phyloP scores from a whole-genome alignment of 2,113 vertebrate genomes.

The Aspiorhynchus laticeps region DNA sequence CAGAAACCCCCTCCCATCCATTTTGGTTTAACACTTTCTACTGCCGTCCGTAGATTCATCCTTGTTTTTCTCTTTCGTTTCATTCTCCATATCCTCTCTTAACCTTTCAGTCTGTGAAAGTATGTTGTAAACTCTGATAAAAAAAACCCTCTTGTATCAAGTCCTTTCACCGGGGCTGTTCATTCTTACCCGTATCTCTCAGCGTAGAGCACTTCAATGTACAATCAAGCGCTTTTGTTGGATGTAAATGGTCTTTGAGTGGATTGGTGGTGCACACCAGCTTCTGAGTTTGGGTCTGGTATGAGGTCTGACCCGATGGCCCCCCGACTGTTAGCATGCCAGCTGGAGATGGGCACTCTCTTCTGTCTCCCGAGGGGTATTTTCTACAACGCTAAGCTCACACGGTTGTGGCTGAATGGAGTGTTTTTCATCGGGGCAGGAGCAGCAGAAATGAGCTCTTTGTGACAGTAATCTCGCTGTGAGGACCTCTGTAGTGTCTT shows the following conservation, averaged over 20 bases:
- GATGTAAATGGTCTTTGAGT: conserved; percentile 20
- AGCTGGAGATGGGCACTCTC: conserved; percentile 38
- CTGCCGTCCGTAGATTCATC: background rate
- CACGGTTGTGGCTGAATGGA: conserved; percentile 35
- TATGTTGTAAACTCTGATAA: conserved; percentile 31
- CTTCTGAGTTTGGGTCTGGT: conserved; percentile 17
- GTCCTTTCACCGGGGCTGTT: background rate
- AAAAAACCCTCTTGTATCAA: conserved; percentile 29
- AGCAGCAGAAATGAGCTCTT: conserved; percentile 49
- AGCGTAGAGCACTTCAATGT: background rate
- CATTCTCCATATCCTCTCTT: background rate
- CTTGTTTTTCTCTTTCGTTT: background rate
- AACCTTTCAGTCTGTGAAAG: conserved; percentile 5
- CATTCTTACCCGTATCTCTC: conserved; percentile 17
- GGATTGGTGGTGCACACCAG: conserved; percentile 21
- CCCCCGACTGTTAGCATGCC: conserved; percentile 1
- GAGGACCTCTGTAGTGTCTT: conserved; percentile 49
- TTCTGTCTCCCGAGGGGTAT: conserved; percentile 23
- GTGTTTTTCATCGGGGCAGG: conserved; percentile 39
- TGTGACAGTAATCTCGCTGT: conserved; percentile 54
- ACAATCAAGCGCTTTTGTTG: conserved; percentile 29
- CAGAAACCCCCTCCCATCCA: background rate
- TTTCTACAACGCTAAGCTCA: conserved; percentile 27
- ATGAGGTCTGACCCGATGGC: conserved; percentile 40
- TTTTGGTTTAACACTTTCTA: conserved; percentile 11